These are phyloP conservation scores for Silvanus unidentatus DNA, from an alignment of 2,888 invertebrate species.

Conservation along the genomic window DNA sequence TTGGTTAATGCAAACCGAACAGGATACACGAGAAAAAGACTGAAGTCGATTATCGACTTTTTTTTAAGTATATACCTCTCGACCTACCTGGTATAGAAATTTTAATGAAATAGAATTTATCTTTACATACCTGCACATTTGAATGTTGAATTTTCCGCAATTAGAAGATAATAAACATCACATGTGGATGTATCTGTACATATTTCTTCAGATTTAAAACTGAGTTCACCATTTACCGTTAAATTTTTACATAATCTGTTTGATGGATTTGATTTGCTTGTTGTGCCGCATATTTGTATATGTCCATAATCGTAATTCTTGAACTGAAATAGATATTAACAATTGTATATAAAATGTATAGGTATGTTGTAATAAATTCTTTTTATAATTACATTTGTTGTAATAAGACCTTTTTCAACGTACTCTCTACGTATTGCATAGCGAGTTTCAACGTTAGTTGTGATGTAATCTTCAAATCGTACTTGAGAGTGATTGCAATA, in stretches of 20 bases:
- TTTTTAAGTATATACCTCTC: too few relatives aligned
- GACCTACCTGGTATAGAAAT: too few relatives aligned
- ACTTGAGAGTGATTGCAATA: conserved; percentile 38
- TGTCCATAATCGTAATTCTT: conserved; percentile 41
- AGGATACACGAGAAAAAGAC: too few relatives aligned
- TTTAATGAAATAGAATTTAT: too few relatives aligned
- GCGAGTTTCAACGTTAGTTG: conserved; percentile 42
- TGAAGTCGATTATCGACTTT: too few relatives aligned
- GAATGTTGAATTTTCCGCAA: conserved; percentile 49
- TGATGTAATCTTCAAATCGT: conserved; percentile 56
- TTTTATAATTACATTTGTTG: conserved; percentile 30
- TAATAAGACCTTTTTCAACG: conserved; percentile 24
- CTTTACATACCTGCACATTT: conserved; percentile 57
- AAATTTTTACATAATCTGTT: conserved; percentile 49
- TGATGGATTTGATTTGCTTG: conserved; percentile 22
- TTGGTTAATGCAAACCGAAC: too few relatives aligned
- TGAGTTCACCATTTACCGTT: conserved; percentile 44
- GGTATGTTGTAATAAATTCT: neutral
- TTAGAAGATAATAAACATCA: conserved; percentile 49
- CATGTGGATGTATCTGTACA: conserved; percentile 46
- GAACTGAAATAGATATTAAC: conserved; percentile 32
- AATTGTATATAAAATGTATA: neutral
- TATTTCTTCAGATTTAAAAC: conserved; percentile 51
- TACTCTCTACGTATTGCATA: conserved; percentile 46
- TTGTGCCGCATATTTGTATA: conserved; percentile 35